Conservation (phyloP, 2,888 invertebrate species). For the Amphimallon solstitiale region DNA sequence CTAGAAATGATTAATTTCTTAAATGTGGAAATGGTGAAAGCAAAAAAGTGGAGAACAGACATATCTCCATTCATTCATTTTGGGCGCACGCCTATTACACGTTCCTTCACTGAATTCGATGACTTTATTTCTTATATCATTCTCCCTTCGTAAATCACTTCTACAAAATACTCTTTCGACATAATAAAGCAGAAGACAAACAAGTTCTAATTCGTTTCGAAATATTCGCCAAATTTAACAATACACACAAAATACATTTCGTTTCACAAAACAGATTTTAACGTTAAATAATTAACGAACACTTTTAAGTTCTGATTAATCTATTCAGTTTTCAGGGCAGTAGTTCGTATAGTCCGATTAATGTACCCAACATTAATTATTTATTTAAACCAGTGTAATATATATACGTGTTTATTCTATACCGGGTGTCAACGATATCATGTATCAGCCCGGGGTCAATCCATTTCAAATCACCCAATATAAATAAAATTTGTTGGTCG, state of each 20-base stretch:
- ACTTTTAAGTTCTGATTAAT: too few relatives aligned
- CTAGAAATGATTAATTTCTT: conserved; percentile 27
- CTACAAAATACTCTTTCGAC: background rate
- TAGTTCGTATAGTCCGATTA: too few relatives aligned
- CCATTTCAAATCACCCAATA: too few relatives aligned
- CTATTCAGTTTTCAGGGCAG: too few relatives aligned
- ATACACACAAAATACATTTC: background rate
- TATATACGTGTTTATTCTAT: too few relatives aligned
- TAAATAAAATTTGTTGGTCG: too few relatives aligned
- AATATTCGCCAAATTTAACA: conserved; percentile 2
- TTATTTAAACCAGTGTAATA: too few relatives aligned
- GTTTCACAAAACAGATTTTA: background rate
- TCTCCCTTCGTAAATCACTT: conserved; percentile 10
- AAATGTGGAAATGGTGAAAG: conserved; percentile 30
- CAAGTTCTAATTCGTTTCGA: conserved; percentile 15
- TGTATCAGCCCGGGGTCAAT: too few relatives aligned
- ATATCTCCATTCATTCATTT: conserved; percentile 27
- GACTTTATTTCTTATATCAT: conserved; percentile 14
- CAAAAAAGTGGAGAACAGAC: conserved; percentile 25
- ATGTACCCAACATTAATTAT: too few relatives aligned
- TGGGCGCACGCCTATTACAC: background rate
- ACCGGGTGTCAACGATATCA: too few relatives aligned
- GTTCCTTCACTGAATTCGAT: background rate
- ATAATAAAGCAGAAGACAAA: conserved; percentile 17
- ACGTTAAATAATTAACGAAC: background rate